Conservation (phyloP, 2,113 vertebrate genomes). For the Gobiocypris rarus region DNA sequence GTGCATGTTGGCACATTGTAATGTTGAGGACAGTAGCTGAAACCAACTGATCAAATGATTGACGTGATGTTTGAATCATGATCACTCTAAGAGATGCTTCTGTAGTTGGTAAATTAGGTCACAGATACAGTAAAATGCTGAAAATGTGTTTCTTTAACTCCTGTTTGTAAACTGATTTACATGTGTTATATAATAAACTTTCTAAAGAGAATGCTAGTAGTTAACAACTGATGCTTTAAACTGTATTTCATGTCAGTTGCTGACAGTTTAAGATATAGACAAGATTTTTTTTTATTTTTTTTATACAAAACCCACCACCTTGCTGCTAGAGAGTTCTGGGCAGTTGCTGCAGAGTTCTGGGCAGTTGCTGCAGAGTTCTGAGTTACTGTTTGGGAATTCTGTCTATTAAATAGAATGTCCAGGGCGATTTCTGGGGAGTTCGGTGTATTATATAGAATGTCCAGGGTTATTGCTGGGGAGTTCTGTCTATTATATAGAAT, state of each 20-base stretch:
- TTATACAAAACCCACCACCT: not conserved
- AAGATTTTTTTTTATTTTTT: not conserved
- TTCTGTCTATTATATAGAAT: no score
- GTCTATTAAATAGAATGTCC: not conserved
- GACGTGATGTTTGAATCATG: constrained; percentile 2
- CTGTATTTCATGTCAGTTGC: not conserved
- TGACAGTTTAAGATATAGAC: not conserved
- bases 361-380: not conserved
- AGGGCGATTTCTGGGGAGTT: no score
- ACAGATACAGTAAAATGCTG: not conserved
- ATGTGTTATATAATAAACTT: constrained; percentile 46
- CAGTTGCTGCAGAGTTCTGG: not conserved
- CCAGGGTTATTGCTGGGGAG: no score
- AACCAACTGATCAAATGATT: not conserved
- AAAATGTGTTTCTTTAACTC: constrained; percentile 41
- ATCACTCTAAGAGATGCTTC: not conserved
- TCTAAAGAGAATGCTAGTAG: constrained; percentile 1
- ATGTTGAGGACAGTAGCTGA: not conserved
- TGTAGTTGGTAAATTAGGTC: constrained; percentile 1
- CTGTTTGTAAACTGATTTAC: constrained; percentile 31
- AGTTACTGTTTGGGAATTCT: no score
- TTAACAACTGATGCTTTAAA: not conserved
- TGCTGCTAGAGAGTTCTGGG: not conserved
- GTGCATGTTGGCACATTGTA: not conserved
- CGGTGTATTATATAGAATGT: no score